Conservation (phyloP, 2,888 invertebrate genomes). For the Ophion obscuratus region DNA sequence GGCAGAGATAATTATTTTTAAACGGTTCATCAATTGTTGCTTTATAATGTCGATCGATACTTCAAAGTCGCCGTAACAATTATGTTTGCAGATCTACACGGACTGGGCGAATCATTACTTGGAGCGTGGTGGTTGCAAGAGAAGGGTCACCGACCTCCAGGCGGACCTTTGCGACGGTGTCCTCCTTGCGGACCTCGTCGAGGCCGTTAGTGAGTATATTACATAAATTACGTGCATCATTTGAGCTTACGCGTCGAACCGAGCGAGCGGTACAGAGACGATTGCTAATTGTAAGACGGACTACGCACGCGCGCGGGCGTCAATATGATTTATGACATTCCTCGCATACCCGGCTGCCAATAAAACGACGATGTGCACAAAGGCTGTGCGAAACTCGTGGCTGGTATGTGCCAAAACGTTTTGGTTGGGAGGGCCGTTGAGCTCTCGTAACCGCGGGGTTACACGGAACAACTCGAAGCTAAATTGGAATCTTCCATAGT, state of each 20-base stretch:
- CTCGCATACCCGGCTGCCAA: conserved; percentile 46
- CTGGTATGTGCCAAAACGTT: conserved; percentile 4
- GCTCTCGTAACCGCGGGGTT: too few relatives aligned
- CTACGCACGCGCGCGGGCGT: conserved; percentile 9
- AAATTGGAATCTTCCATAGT: too few relatives aligned
- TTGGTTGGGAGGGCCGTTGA: too few relatives aligned
- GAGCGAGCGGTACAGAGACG: background rate
- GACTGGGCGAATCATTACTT: conserved; percentile 99
- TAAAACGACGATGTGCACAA: conserved; percentile 14
- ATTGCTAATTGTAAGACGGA: background rate
- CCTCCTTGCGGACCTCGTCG: conserved; percentile 96
- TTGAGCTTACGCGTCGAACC: background rate
- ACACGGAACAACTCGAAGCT: too few relatives aligned
- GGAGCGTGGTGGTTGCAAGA: conserved; percentile 95
- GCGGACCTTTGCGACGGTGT: conserved; percentile 97
- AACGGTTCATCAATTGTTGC: conserved; percentile 31
- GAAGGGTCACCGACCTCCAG: conserved; percentile 94
- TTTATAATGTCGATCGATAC: background rate
- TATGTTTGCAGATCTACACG: conserved; percentile 93
- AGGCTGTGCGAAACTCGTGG: conserved; percentile 12
- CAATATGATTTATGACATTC: conserved; percentile 59
- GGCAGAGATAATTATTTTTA: conserved; percentile 13
- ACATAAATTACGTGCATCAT: conserved; percentile 30
- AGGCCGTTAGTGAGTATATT: conserved; percentile 94
- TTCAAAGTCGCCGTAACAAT: conserved; percentile 5